phyloP scores from a whole-genome alignment of 2,797 vertebrate species.

The Sebastes diploproa region DNA sequence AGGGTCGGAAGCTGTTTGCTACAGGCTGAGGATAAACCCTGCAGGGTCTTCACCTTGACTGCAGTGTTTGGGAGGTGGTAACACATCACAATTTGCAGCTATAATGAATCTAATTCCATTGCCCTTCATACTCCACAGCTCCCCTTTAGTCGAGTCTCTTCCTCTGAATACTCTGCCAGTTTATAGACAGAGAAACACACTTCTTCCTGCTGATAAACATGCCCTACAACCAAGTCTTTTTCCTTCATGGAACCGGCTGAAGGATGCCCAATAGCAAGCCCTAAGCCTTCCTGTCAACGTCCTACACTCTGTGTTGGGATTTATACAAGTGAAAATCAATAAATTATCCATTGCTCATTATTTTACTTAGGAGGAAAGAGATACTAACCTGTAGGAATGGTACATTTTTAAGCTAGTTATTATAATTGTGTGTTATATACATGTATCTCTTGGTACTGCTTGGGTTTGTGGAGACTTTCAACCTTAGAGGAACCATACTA shows the following conservation, averaged over 20 bases:
- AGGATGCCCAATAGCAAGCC: neutral
- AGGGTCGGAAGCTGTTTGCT: neutral
- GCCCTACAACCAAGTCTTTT: conserved; percentile 5
- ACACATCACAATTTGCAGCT: conserved; percentile 47
- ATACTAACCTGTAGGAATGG: neutral
- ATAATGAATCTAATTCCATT: conserved; percentile 51
- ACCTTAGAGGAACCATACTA: neutral
- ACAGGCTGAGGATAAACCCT: neutral
- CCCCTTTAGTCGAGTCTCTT: conserved; percentile 15
- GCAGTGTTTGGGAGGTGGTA: conserved; percentile 19
- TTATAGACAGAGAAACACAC: conserved; percentile 25
- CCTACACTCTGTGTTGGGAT: neutral
- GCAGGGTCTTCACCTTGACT: conserved; percentile 45
- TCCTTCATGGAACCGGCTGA: conserved; percentile 6
- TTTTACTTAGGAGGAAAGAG: neutral
- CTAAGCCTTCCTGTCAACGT: neutral
- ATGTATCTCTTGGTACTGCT: neutral
- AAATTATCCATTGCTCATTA: neutral
- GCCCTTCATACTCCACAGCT: conserved; percentile 53
- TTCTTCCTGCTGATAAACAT: conserved; percentile 33
- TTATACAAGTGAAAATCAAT: neutral
- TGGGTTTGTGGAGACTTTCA: neutral
- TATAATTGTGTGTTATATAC: neutral
- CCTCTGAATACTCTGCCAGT: conserved; percentile 26
- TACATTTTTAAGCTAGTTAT: too few species aligned